These are phyloP conservation scores for Tauraco erythrolophus DNA, from an alignment of 2,113 vertebrate species.

Conservation along the genomic window DNA sequence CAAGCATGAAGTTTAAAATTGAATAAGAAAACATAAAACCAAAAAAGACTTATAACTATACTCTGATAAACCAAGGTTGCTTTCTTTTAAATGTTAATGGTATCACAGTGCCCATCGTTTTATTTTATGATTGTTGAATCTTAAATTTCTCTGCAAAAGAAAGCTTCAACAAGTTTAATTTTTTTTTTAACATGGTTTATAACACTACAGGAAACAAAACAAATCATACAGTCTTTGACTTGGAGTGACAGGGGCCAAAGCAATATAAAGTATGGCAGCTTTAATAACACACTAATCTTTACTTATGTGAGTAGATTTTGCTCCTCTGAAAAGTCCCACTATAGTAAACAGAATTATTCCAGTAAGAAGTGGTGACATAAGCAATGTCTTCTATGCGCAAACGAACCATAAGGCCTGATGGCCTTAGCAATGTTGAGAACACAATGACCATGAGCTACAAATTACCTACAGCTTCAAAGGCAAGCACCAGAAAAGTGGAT, in stretches of 20 bases:
- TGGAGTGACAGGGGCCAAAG: not conserved
- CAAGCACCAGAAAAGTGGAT: not conserved
- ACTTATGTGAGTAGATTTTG: not conserved
- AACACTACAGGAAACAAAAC: not conserved
- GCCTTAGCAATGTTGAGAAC: not conserved
- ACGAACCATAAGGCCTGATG: not conserved
- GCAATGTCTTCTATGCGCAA: not conserved
- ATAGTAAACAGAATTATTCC: not conserved
- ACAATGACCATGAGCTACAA: not conserved
- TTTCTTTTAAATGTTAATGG: not conserved
- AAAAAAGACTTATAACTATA: not conserved
- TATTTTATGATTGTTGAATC: not conserved
- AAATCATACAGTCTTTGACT: not conserved
- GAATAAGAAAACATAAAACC: not conserved
- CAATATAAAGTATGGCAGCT: not conserved
- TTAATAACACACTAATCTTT: not conserved
- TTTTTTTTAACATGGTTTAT: not conserved
- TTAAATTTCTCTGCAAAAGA: not conserved
- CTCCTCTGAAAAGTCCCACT: not conserved
- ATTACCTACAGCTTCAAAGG: not conserved
- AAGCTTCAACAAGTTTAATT: not conserved
- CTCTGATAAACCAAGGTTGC: not conserved
- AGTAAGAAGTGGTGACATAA: not conserved
- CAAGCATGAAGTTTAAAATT: not conserved
- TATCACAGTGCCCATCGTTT: not conserved